Percentiles rank a stretch among this genome's conserved stretches.
Conservation (phyloP, 2,797 vertebrate species). For the Rhinella marina region DNA sequence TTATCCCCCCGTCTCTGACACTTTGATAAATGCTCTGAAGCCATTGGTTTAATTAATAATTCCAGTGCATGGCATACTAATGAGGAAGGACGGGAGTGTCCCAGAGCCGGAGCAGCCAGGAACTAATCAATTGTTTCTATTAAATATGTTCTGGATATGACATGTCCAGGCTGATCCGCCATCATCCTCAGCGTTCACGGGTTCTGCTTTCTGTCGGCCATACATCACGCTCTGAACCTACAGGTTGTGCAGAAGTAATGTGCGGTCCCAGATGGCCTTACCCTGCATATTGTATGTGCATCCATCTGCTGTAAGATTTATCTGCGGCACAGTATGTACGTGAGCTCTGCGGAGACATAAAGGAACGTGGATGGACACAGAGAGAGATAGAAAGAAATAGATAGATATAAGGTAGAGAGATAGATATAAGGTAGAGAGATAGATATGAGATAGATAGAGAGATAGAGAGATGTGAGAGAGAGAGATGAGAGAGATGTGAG, state of each 20-base stretch:
- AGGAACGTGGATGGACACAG: background rate
- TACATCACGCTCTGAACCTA: background rate
- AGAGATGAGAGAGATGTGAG: no score
- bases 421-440: no score
- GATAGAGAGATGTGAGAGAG: no score
- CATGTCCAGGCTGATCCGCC: background rate
- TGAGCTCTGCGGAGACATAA: background rate
- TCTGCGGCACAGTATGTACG: background rate
- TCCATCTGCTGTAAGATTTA: background rate
- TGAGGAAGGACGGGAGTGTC: background rate
- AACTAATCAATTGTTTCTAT: constrained; percentile 4
- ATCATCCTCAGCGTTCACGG: background rate
- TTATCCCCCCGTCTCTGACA: background rate
- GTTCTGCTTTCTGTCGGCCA: background rate
- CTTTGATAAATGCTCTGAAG: background rate
- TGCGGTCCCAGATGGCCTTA: background rate
- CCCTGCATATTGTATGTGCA: background rate
- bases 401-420: no score
- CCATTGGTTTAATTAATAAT: constrained; percentile 13
- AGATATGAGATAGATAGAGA: no score
- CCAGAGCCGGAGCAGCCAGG: background rate
- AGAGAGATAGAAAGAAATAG: no score
- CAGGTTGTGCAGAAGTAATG: constrained; percentile 4
- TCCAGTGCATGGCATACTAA: background rate
- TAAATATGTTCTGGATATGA: background rate